Evolutionary conservation across 2,113 vertebrate species (phyloP).

Genomic region (Meleagris gallopavo): DNA sequence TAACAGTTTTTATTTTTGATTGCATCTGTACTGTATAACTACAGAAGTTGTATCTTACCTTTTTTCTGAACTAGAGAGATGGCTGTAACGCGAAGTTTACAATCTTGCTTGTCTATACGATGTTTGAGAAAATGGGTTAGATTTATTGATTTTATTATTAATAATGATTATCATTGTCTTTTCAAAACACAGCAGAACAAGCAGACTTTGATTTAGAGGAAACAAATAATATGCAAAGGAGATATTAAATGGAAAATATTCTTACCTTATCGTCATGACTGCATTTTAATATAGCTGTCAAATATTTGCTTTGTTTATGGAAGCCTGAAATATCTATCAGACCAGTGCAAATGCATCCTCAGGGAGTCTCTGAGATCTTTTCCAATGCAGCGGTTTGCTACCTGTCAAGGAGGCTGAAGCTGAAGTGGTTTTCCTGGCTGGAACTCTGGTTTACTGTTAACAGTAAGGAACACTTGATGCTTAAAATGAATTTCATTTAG

Average conservation of each 20-base stretch:
- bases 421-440: conserved; percentile 6
- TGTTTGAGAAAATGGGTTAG: conserved; percentile 48
- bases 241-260: conserved; percentile 39
- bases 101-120: background rate
- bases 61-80: background rate
- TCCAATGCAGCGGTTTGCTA: conserved; percentile 38
- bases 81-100: background rate
- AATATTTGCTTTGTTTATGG: conserved; percentile 48
- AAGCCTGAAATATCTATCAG: conserved; percentile 66
- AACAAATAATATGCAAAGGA: conserved; percentile 3
- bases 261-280: conserved; percentile 57
- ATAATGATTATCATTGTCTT: background rate
- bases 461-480: conserved; percentile 49
- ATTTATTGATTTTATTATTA: background rate
- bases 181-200: conserved; percentile 59
- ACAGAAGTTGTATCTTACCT: conserved; percentile 24
- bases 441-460: conserved; percentile 18
- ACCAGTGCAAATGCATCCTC: conserved; percentile 46
- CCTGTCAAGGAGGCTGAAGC: conserved; percentile 33
- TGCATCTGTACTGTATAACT: conserved; percentile 39
- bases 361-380: conserved; percentile 11
- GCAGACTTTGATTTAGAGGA: conserved; percentile 18
- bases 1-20: conserved; percentile 44
- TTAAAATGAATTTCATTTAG: conserved; percentile 47
- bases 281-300: conserved; percentile 22